Evolutionary conservation across 1,140 invertebrate species (phyloP).

Genomic region (Sycophaga agraensis): DNA sequence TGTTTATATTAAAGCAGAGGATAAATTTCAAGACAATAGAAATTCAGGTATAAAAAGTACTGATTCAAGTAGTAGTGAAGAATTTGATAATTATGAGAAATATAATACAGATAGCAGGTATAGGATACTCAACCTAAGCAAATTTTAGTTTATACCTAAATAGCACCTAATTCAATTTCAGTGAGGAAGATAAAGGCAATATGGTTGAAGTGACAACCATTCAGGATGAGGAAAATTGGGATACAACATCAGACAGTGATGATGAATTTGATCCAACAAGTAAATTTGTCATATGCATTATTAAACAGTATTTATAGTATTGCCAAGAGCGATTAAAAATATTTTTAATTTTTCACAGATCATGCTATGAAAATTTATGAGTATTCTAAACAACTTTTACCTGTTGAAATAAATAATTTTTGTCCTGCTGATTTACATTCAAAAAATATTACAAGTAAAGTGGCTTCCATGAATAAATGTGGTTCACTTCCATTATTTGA

Average conservation of each 20-base stretch:
- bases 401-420: not conserved
- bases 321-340: not conserved
- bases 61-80: no score
- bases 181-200: no score
- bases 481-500: conserved; percentile 4
- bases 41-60: no score
- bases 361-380: not conserved
- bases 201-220: no score
- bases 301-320: no score
- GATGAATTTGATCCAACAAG: conserved; percentile 17
- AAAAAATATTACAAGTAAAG: not conserved
- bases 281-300: not conserved
- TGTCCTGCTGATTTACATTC: conserved; percentile 25
- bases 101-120: no score
- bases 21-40: not conserved
- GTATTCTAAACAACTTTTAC: not conserved
- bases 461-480: conserved; percentile 7
- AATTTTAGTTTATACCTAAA: no score
- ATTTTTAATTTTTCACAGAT: not conserved
- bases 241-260: conserved; percentile 1
- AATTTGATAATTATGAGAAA: not conserved
- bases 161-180: no score
- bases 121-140: no score
- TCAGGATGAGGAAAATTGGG: conserved; percentile 21
- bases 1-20: not conserved